A percentile compares a stretch with the other conserved stretches of the same genome.
phyloP scores from a whole-genome alignment of 2,113 vertebrate genomes.

The Pycnonotus jocosus region DNA sequence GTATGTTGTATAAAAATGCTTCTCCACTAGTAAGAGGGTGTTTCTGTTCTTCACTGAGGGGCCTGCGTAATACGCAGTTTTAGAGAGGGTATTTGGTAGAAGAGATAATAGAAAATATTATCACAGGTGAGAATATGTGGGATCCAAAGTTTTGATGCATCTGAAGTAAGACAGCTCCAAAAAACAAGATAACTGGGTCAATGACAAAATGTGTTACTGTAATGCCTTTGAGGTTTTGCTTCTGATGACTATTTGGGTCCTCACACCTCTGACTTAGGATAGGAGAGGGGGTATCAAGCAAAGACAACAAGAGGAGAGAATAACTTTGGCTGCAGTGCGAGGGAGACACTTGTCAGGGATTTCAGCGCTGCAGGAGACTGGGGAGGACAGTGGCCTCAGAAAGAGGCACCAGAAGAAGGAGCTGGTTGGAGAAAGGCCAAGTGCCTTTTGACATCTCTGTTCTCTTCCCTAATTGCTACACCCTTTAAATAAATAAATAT shows the following conservation, averaged over 20 bases:
- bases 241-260: not conserved
- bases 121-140: constrained; percentile 47
- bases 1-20: not conserved
- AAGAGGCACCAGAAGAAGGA: not conserved
- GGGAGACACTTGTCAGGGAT: not conserved
- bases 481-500: not conserved
- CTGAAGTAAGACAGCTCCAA: constrained; percentile 16
- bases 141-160: constrained; percentile 6
- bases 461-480: not conserved
- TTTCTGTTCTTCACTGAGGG: not conserved
- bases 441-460: not conserved
- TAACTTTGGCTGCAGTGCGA: not conserved
- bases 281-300: not conserved
- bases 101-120: constrained; percentile 2
- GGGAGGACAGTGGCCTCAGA: not conserved
- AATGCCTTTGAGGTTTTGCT: not conserved
- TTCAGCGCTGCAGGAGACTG: not conserved
- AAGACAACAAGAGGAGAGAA: not conserved
- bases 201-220: not conserved
- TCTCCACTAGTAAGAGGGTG: not conserved
- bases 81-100: not conserved
- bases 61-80: not conserved
- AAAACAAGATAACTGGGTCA: constrained; percentile 8
- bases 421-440: not conserved
- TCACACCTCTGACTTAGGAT: not conserved